A percentile compares a stretch with the other conserved stretches of the same genome.
phyloP scores from a whole-genome alignment of 2,797 vertebrate genomes.

The Eleutherodactylus coqui region DNA sequence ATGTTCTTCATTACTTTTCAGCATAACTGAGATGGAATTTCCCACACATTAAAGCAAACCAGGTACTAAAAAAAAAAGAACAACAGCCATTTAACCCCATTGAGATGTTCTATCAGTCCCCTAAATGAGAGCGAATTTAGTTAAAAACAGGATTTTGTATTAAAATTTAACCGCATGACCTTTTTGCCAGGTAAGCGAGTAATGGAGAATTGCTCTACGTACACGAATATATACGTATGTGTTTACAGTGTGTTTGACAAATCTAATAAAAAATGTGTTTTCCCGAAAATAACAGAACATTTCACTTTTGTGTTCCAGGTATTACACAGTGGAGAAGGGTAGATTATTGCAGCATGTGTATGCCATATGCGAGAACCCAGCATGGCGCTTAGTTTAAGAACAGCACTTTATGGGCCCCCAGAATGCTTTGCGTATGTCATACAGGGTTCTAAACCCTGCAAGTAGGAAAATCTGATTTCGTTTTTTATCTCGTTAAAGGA shows the following conservation, averaged over 20 bases:
- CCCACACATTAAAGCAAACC: not conserved
- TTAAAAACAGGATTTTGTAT: slow-evolving; percentile 19
- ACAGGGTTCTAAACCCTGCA: slow-evolving; percentile 21
- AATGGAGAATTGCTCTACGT: not conserved
- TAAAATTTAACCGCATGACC: not conserved
- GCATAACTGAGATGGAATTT: not conserved
- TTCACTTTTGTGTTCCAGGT: slow-evolving; percentile 50
- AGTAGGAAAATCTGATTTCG: not conserved
- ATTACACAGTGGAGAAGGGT: not conserved
- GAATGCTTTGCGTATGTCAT: slow-evolving; percentile 45
- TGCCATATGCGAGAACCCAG: slow-evolving; percentile 42
- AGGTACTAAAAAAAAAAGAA: slow-evolving; percentile 6
- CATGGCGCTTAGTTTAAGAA: slow-evolving; percentile 30
- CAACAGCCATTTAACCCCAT: not conserved
- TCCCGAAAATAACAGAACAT: slow-evolving; percentile 47
- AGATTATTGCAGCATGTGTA: slow-evolving; percentile 32
- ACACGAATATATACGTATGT: slow-evolving; percentile 29
- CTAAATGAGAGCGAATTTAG: not conserved
- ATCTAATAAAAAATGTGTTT: slow-evolving; percentile 37
- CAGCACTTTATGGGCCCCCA: slow-evolving; percentile 31
- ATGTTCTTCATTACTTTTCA: slow-evolving; percentile 9
- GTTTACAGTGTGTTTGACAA: slow-evolving; percentile 40
- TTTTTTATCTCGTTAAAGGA: not conserved
- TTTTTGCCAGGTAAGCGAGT: not conserved
- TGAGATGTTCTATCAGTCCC: not conserved